Conservation (phyloP, 2,113 vertebrate species). For the Corynorhinus townsendii region DNA sequence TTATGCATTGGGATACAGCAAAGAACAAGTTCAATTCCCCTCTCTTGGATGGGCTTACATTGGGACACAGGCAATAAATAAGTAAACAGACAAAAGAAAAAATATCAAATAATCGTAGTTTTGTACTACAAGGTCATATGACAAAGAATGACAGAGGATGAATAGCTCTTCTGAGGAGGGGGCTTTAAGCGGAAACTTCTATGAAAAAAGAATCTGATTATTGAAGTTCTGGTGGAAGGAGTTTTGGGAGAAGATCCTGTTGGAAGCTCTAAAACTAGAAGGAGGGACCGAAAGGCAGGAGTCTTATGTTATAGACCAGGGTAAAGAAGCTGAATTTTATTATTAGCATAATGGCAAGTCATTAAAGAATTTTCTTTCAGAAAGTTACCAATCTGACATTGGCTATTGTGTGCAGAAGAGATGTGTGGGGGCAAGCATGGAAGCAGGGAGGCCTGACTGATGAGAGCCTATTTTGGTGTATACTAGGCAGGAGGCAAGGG, state of each 20-base stretch:
- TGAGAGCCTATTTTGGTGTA: neutral
- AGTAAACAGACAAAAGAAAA: neutral
- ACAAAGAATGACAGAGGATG: neutral
- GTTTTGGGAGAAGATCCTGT: neutral
- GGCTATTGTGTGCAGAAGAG: neutral
- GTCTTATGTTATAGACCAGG: neutral
- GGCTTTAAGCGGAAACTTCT: neutral
- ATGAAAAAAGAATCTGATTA: neutral
- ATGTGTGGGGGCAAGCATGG: neutral
- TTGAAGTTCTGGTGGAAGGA: neutral
- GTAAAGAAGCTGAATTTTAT: neutral
- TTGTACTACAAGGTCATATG: neutral
- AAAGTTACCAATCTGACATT: neutral
- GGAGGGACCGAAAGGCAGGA: neutral
- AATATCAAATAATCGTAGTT: neutral
- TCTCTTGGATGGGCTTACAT: neutral
- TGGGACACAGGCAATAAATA: neutral
- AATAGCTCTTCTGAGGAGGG: neutral
- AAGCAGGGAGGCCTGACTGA: neutral
- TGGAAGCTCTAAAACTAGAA: neutral
- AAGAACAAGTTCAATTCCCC: neutral
- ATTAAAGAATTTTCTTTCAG: neutral
- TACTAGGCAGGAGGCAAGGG: neutral
- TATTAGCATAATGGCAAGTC: neutral
- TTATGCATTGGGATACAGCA: neutral